These are phyloP conservation scores for Drosophila insularis DNA, from an alignment of 1,140 invertebrate genomes.

Conservation along the genomic window DNA sequence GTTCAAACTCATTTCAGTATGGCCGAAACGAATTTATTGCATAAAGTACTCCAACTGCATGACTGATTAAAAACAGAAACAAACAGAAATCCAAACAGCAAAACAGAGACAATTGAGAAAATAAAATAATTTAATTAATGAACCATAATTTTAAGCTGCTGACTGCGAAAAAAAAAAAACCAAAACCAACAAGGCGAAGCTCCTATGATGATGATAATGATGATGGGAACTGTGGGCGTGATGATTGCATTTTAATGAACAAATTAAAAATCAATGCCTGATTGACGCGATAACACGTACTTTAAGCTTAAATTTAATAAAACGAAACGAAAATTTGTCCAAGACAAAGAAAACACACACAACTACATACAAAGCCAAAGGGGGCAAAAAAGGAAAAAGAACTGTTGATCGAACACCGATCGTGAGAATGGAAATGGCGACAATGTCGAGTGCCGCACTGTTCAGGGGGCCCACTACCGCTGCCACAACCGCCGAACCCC, in stretches of 20 bases:
- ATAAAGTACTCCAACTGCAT: slow-evolving; percentile 61
- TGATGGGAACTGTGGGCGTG: slow-evolving; percentile 46
- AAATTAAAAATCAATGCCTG: slow-evolving; percentile 78
- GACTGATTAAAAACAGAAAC: slow-evolving; percentile 56
- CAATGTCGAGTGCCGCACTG: slow-evolving; percentile 64
- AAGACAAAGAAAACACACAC: background rate
- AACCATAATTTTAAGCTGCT: slow-evolving; percentile 49
- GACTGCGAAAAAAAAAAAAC: slow-evolving; percentile 42
- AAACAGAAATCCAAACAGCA: slow-evolving; percentile 34
- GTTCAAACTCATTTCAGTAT: slow-evolving; percentile 38
- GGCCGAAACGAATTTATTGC: slow-evolving; percentile 62
- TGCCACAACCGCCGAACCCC: slow-evolving; percentile 60
- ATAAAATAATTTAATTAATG: slow-evolving; percentile 67
- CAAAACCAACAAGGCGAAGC: slow-evolving; percentile 21
- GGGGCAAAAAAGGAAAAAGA: slow-evolving; percentile 39
- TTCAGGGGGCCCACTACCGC: slow-evolving; percentile 29
- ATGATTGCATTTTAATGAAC: slow-evolving; percentile 79
- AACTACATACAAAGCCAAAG: slow-evolving; percentile 5
- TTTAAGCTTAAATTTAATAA: slow-evolving; percentile 70
- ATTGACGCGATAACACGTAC: slow-evolving; percentile 61
- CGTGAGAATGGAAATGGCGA: slow-evolving; percentile 79
- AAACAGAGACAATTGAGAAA: slow-evolving; percentile 31
- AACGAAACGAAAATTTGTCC: slow-evolving; percentile 42
- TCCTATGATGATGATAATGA: background rate
- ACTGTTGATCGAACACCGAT: slow-evolving; percentile 79